These are phyloP conservation scores for Clamator glandarius DNA, from an alignment of 2,797 vertebrate genomes.

Conservation along the genomic window DNA sequence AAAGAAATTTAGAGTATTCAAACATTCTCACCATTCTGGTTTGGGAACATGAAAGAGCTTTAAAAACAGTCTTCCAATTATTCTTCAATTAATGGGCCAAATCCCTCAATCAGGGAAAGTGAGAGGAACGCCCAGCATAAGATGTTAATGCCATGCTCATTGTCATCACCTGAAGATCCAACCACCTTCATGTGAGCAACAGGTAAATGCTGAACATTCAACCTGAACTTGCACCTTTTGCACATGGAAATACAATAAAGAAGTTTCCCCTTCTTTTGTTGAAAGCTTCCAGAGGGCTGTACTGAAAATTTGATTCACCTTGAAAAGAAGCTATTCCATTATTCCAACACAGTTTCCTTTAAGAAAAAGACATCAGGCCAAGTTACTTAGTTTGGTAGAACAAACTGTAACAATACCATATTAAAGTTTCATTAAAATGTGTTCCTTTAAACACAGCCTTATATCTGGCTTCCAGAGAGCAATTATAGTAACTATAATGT, in stretches of 20 bases:
- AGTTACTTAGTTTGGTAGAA: conserved; percentile 48
- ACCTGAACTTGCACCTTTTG: not conserved
- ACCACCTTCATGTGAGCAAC: not conserved
- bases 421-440: conserved; percentile 63
- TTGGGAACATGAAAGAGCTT: not conserved
- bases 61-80: not conserved
- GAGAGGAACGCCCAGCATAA: not conserved
- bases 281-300: not conserved
- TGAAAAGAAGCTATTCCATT: not conserved
- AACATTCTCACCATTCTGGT: not conserved
- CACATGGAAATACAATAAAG: not conserved
- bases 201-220: not conserved
- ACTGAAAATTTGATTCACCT: not conserved
- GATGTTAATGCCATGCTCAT: fast-evolving
- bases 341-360: not conserved
- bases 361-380: not conserved
- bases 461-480: conserved; percentile 57
- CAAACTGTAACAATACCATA: conserved; percentile 43
- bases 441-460: conserved; percentile 64
- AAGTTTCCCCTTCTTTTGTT: not conserved
- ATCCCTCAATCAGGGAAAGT: not conserved
- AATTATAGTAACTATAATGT: conserved; percentile 60
- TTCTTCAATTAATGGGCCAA: not conserved
- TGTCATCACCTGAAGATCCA: not conserved
- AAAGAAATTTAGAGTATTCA: not conserved